Evolutionary conservation across 2,888 invertebrate species (phyloP).

Genomic region (Cephus pulcher): DNA sequence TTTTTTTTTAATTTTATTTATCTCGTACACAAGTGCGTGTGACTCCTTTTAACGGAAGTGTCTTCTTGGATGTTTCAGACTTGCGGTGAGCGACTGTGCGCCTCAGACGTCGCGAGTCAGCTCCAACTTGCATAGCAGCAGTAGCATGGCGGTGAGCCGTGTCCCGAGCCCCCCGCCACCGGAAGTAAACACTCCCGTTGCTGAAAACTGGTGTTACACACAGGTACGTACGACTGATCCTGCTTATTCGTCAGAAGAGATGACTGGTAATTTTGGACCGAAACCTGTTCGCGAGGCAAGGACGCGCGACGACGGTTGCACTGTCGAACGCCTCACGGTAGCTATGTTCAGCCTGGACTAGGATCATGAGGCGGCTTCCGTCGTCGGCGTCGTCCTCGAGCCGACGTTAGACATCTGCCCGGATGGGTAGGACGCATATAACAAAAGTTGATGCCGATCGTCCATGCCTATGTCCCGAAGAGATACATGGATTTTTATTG

Average conservation of each 20-base stretch:
- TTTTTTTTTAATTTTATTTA: neutral
- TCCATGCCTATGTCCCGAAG: neutral
- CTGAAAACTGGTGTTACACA: constrained; percentile 99
- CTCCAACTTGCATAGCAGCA: constrained; percentile 82
- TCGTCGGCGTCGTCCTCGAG: neutral
- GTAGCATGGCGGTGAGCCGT: constrained; percentile 95
- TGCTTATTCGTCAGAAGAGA: neutral
- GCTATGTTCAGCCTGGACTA: neutral
- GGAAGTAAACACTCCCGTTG: constrained; percentile 96
- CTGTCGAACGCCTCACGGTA: neutral
- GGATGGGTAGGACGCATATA: neutral
- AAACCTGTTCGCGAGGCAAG: neutral
- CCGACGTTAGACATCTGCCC: neutral
- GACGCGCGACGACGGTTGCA: neutral
- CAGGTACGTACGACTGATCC: constrained; percentile 76
- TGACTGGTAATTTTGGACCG: neutral
- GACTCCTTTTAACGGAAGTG: neutral
- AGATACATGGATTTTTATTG: neutral
- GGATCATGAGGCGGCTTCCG: neutral
- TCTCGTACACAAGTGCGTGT: neutral
- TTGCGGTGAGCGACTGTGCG: constrained; percentile 83
- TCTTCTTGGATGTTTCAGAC: constrained; percentile 71
- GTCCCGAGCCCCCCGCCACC: constrained; percentile 96
- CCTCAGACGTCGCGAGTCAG: constrained; percentile 90
- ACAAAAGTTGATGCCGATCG: neutral